phyloP scores from a whole-genome alignment of 1,140 invertebrate species.

The Calliphora vicina region DNA sequence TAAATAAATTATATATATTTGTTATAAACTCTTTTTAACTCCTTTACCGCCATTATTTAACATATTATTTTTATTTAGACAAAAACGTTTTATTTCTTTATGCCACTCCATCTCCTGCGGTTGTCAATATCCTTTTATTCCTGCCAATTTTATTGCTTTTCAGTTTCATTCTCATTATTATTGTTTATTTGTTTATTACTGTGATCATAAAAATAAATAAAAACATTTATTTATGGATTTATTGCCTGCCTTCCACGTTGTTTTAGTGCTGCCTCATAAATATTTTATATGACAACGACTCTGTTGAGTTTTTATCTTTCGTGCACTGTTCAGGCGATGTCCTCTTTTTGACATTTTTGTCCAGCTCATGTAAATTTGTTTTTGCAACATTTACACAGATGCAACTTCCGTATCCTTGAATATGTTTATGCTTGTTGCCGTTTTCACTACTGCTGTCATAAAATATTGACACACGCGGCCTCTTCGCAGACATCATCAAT shows the following conservation, averaged over 20 bases:
- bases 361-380: background rate
- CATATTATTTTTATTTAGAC: no score
- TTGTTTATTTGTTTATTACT: background rate
- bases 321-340: background rate
- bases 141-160: background rate
- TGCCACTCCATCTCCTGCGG: background rate
- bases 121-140: background rate
- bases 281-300: background rate
- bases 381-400: background rate
- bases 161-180: background rate
- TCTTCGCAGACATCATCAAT: background rate
- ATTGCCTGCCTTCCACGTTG: background rate
- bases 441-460: background rate
- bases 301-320: background rate
- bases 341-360: background rate
- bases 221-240: constrained; percentile 16
- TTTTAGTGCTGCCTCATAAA: constrained; percentile 4
- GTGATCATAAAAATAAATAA: background rate
- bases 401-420: constrained; percentile 3
- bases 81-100: no score
- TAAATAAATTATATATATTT: no score
- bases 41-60: no score
- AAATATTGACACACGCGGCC: background rate
- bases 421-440: background rate
- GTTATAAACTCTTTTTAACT: no score